Conservation (phyloP, 2,888 invertebrate genomes). For the Artemia sp. region DNA sequence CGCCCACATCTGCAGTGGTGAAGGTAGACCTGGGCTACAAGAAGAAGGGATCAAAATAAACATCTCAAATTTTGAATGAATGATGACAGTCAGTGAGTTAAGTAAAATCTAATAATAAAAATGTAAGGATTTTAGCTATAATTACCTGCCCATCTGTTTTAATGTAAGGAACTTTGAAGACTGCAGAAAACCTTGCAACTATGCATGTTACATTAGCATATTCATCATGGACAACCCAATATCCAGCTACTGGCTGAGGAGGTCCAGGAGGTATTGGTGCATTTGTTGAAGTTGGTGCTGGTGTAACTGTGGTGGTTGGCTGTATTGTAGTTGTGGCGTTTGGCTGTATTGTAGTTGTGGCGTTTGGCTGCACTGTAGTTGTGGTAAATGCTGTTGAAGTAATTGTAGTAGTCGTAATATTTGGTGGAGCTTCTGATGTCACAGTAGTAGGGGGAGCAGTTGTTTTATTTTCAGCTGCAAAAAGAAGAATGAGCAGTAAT, state of each 20-base stretch:
- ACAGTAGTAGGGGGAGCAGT: conserved; percentile 30
- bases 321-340: conserved; percentile 19
- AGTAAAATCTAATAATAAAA: too few species aligned
- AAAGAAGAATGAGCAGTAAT: not conserved
- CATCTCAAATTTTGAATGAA: too few species aligned
- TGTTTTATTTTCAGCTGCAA: conserved; percentile 26
- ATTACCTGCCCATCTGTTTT: conserved; percentile 32
- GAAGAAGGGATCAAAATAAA: too few species aligned
- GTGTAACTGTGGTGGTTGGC: conserved; percentile 22
- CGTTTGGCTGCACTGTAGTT: conserved; percentile 17
- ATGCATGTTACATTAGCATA: conserved; percentile 43
- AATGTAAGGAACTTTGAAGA: conserved; percentile 42
- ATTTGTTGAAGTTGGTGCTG: conserved; percentile 19
- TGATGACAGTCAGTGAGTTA: too few species aligned
- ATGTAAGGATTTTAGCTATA: too few species aligned
- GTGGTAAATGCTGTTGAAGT: conserved; percentile 27
- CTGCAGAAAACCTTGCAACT: conserved; percentile 46
- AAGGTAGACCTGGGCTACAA: too few species aligned
- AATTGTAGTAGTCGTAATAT: conserved; percentile 30
- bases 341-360: conserved; percentile 1
- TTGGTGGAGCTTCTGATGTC: conserved; percentile 33
- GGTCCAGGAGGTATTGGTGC: conserved; percentile 26
- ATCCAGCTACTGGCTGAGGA: conserved; percentile 33
- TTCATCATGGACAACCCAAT: conserved; percentile 36
- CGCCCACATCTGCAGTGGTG: too few species aligned